These are phyloP conservation scores for Spizella passerina DNA, from an alignment of 2,797 vertebrate genomes.

Conservation along the genomic window DNA sequence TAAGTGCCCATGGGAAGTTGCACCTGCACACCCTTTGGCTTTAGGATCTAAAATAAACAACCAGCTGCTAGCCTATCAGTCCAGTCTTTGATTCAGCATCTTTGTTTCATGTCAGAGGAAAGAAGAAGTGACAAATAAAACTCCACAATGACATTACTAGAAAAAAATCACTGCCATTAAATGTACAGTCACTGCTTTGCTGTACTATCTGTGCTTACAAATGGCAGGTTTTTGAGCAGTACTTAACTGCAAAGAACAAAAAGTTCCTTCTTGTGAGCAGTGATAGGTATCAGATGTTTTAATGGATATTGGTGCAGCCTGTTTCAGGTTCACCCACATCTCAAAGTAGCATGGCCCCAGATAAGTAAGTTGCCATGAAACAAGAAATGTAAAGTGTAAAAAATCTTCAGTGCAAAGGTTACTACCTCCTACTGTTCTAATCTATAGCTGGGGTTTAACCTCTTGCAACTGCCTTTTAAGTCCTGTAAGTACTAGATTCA, in stretches of 20 bases:
- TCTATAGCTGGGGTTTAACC: not conserved
- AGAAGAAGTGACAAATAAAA: not conserved
- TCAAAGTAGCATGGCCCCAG: not conserved
- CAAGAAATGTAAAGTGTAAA: not conserved
- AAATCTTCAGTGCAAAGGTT: slow-evolving; percentile 24
- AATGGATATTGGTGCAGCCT: not conserved
- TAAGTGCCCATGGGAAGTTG: not conserved
- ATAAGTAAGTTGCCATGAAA: not conserved
- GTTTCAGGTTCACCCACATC: not conserved
- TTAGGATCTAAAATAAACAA: not conserved
- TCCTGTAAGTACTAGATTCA: not conserved
- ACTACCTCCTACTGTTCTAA: not conserved
- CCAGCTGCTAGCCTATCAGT: not conserved
- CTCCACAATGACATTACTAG: not conserved
- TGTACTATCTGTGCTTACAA: not conserved
- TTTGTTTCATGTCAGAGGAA: not conserved
- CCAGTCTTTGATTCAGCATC: not conserved
- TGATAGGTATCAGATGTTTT: not conserved
- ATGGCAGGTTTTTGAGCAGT: not conserved
- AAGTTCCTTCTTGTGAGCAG: not conserved
- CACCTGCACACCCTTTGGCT: not conserved
- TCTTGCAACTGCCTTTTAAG: not conserved
- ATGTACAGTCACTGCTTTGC: not conserved
- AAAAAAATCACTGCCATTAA: not conserved
- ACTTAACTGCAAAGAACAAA: not conserved